Conservation (phyloP, 2,888 invertebrate species). For the Nephrotoma appendiculata region DNA sequence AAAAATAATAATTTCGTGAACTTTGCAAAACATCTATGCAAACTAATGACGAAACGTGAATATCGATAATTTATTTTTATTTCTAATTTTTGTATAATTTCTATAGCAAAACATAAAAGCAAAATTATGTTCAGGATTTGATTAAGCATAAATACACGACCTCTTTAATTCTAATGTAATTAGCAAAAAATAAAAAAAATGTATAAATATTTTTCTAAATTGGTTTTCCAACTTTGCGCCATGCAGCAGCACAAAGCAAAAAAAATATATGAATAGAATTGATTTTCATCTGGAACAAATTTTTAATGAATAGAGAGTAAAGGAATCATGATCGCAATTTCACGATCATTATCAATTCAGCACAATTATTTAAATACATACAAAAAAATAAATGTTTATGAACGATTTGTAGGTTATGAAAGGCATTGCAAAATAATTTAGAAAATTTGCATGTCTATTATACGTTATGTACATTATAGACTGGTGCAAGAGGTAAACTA, state of each 20-base stretch:
- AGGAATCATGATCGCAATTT: not conserved
- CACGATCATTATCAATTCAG: not conserved
- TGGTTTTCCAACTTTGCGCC: not conserved
- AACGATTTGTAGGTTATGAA: not conserved
- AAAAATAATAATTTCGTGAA: not conserved
- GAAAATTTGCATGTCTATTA: no score
- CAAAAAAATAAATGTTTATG: not conserved
- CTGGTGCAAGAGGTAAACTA: no score
- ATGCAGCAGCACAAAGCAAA: not conserved
- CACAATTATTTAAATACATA: not conserved
- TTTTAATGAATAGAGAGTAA: not conserved
- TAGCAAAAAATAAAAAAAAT: not conserved
- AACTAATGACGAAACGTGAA: constrained; percentile 2
- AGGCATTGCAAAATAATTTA: not conserved
- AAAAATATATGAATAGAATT: not conserved
- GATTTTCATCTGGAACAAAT: not conserved
- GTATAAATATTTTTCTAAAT: not conserved
- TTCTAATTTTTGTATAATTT: not conserved
- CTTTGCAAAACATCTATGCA: not conserved
- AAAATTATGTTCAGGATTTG: not conserved
- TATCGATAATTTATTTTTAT: not conserved
- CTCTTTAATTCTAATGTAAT: not conserved
- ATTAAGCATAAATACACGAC: not conserved
- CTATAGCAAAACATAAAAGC: not conserved
- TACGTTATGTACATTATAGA: no score